Evolutionary conservation across 2,888 invertebrate genomes (phyloP).

Genomic region (Oxyteleia sp.): DNA sequence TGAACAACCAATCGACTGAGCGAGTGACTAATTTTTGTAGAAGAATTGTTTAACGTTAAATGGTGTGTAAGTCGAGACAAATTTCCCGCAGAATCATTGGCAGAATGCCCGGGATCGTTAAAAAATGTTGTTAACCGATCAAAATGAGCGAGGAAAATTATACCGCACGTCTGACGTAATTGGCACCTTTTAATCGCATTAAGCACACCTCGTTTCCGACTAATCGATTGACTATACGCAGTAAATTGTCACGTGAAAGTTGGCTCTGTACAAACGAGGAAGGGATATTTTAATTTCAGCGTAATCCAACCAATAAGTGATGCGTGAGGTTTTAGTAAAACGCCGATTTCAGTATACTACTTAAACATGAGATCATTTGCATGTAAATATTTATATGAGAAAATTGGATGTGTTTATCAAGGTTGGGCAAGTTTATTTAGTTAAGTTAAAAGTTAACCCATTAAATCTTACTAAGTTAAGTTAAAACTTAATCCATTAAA

Average conservation of each 20-base stretch:
- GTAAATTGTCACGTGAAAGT: slow-evolving; percentile 40
- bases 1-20: no score
- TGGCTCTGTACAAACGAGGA: not conserved
- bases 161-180: slow-evolving; percentile 43
- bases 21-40: not conserved
- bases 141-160: slow-evolving; percentile 47
- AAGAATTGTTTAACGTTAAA: not conserved
- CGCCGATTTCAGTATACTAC: no score
- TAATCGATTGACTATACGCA: slow-evolving; percentile 40
- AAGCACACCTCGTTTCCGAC: slow-evolving; percentile 42
- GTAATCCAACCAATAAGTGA: slow-evolving; percentile 13
- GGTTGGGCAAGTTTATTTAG: no score
- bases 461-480: no score
- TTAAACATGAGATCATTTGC: no score
- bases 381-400: no score
- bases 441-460: no score
- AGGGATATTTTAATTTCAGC: slow-evolving; percentile 19
- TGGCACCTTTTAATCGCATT: slow-evolving; percentile 56
- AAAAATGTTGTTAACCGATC: slow-evolving; percentile 31
- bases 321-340: not conserved
- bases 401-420: no score
- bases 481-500: no score
- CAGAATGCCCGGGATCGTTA: slow-evolving; percentile 7
- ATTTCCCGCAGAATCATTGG: slow-evolving; percentile 17
- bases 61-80: not conserved